Conservation (phyloP, 2,113 vertebrate genomes). For the Cheirogaleus medius region DNA sequence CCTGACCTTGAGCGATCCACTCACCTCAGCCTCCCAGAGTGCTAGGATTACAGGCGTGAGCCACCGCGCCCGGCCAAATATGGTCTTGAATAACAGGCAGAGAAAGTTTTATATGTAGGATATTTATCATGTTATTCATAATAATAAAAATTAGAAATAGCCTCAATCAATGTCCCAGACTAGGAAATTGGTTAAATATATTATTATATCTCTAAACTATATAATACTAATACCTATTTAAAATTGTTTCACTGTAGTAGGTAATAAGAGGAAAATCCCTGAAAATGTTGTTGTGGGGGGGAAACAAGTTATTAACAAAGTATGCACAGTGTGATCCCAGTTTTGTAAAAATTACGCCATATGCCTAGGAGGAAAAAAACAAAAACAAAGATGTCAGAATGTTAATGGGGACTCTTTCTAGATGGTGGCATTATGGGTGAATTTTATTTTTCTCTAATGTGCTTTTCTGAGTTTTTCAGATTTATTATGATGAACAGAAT, state of each 20-base stretch:
- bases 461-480: background rate
- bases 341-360: background rate
- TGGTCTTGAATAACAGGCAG: background rate
- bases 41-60: too few species aligned
- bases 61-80: too few species aligned
- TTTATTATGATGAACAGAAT: background rate
- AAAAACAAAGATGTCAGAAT: background rate
- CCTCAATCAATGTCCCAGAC: background rate
- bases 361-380: background rate
- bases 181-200: background rate
- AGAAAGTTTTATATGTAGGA: background rate
- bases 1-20: too few species aligned
- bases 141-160: slow-evolving; percentile 2
- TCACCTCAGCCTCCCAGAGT: too few species aligned
- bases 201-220: background rate
- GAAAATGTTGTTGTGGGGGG: background rate
- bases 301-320: background rate
- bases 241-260: background rate
- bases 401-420: background rate
- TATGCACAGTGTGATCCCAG: background rate
- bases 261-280: background rate
- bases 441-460: background rate
- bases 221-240: background rate
- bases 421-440: background rate
- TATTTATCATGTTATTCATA: background rate